Base-by-base conservation (phyloP, 1,140 invertebrate species). In the Pachyrhynchus sulphureomaculatus region DNA sequence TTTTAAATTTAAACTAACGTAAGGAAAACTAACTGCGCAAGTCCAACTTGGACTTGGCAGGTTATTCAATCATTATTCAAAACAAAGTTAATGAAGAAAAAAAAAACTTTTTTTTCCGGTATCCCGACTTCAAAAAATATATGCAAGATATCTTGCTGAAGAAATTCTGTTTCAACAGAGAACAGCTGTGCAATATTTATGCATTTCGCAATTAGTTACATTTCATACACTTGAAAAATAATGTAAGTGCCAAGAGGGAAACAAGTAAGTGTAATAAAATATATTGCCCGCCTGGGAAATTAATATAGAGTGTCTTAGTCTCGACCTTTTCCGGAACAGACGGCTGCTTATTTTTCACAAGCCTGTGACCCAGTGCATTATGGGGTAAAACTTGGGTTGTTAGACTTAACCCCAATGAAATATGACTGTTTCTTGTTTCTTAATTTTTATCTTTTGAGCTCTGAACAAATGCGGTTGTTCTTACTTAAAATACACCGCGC, bases 191-290 rank as follows among this genome's bases (percentile, higher is more conserved):
- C 34, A 47, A 56, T 62, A 62, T 62, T 62, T 56, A 62, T 51
- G 51, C 53, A 56, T 51, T 39, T 49, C 17, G 52, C 49, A 62
- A 62, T 62, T 62, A 62, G 44, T 42, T 62, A 56, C 60, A 62
- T 55, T 55, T 51, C 51, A 62, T 62, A 56, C 44, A 62, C 34
- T 62, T 55, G 49, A 62, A 62, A 62, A 62, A 62, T 62, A 55
- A 62, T 55, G 52, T 37, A 56, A 47, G 33, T 51, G 44, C 44
- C 51, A 56, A 39, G 60, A 56, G 53, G 53, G 52, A 62, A 55
- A 62, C 60, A 62, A 62, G 60, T 56, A 62, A 61, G 49, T 49
- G 53, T 62, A 62, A 62, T 56, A 56, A 62, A 62, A 62, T 62
- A 62, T 62, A 56, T 62, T 36, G 60, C 60, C 29, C 60, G 52